Conservation (phyloP, 2,113 vertebrate genomes). For the Stigmatopora argus region DNA sequence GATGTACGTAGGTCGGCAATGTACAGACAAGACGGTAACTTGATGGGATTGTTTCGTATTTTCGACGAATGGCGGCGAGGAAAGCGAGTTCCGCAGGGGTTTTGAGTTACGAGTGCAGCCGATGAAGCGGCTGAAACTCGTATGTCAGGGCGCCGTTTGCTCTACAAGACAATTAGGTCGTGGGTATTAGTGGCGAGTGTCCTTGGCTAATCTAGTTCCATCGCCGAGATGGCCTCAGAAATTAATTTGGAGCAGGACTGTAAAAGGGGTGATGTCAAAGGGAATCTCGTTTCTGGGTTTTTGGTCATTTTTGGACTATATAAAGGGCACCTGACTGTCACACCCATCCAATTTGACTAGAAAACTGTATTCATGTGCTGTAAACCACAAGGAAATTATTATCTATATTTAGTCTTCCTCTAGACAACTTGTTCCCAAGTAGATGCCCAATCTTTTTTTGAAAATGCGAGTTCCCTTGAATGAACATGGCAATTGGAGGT, state of each 20-base stretch:
- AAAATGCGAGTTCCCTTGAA: too few relatives aligned
- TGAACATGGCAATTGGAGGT: too few relatives aligned
- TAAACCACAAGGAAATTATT: too few relatives aligned
- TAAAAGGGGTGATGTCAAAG: not conserved
- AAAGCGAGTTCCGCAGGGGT: not conserved
- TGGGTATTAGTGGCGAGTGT: slow-evolving; percentile 23
- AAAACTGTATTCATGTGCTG: too few relatives aligned
- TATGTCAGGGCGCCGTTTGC: not conserved
- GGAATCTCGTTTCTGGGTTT: not conserved
- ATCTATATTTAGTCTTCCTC: too few relatives aligned
- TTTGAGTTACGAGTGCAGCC: not conserved
- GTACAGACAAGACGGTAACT: not conserved
- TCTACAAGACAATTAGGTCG: slow-evolving; percentile 29
- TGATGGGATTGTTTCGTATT: not conserved
- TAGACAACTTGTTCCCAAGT: too few relatives aligned
- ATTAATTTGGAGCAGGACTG: not conserved
- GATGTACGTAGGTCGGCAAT: slow-evolving; percentile 4
- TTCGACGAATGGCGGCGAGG: not conserved
- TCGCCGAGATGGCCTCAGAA: slow-evolving; percentile 5
- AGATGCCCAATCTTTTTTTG: too few relatives aligned
- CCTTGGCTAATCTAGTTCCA: slow-evolving; percentile 28
- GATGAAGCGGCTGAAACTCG: not conserved
- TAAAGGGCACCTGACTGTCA: too few relatives aligned
- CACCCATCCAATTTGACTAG: too few relatives aligned
- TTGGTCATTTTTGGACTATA: not conserved